Conservation (phyloP, 2,888 invertebrate species). For the Masnerella sp. region DNA sequence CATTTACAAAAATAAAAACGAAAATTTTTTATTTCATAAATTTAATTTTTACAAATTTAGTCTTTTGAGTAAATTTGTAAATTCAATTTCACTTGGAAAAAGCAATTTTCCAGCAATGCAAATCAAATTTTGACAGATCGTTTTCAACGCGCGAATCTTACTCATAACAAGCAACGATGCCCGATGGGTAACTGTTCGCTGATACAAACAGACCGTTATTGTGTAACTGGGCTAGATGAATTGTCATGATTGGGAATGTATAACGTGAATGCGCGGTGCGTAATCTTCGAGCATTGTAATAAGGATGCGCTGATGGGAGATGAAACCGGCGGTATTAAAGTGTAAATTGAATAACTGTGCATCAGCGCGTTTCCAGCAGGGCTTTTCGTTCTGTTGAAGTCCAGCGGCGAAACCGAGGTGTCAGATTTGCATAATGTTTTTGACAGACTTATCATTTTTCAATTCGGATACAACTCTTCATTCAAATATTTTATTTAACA, state of each 20-base stretch:
- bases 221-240: constrained; percentile 52
- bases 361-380: constrained; percentile 5
- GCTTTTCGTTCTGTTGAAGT: not conserved
- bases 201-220: constrained; percentile 38
- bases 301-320: constrained; percentile 38
- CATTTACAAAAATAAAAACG: too few relatives aligned
- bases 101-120: too few relatives aligned
- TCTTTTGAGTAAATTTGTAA: too few relatives aligned
- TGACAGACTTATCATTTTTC: too few relatives aligned
- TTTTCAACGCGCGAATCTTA: too few relatives aligned
- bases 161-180: too few relatives aligned
- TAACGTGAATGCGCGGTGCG: constrained; percentile 30
- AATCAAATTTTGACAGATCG: too few relatives aligned
- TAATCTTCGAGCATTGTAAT: constrained; percentile 39
- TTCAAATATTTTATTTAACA: too few relatives aligned
- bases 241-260: constrained; percentile 44
- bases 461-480: too few relatives aligned
- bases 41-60: too few relatives aligned
- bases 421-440: constrained; percentile 28
- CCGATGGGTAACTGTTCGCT: constrained; percentile 29
- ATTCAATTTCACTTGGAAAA: too few relatives aligned
- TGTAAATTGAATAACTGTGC: constrained; percentile 55
- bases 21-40: too few relatives aligned
- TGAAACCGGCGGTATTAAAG: constrained; percentile 48
- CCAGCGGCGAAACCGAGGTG: constrained; percentile 4